Conservation (phyloP, 2,797 vertebrate genomes). For the Sebastolobus alascanus region DNA sequence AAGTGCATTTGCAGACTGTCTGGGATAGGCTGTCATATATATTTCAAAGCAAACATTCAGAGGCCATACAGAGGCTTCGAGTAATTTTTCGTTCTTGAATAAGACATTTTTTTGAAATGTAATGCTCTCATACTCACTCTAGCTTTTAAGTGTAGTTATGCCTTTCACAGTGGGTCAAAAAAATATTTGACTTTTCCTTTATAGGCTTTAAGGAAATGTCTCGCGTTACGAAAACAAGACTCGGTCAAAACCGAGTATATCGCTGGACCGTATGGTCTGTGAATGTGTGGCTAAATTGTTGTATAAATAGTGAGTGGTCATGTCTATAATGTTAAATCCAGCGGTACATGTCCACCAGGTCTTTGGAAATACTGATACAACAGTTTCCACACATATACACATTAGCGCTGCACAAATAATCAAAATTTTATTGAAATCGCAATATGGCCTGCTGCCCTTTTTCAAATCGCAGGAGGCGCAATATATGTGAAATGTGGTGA, state of each 20-base stretch:
- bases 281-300: no score
- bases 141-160: slow-evolving; percentile 2
- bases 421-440: no score
- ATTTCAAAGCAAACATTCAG: slow-evolving; percentile 72
- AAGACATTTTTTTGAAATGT: slow-evolving; percentile 35
- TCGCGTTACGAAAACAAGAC: neutral
- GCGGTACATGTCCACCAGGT: no score
- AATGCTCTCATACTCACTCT: slow-evolving; percentile 20
- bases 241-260: no score
- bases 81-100: slow-evolving; percentile 43
- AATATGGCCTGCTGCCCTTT: no score
- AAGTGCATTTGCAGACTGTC: slow-evolving; percentile 72
- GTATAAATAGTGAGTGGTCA: no score
- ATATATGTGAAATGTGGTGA: no score
- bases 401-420: neutral
- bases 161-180: slow-evolving; percentile 20
- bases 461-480: no score
- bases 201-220: neutral
- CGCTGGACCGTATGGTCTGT: no score
- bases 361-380: neutral
- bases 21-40: slow-evolving; percentile 72
- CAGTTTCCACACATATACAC: no score
- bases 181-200: slow-evolving; percentile 20
- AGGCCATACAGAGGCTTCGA: slow-evolving; percentile 29
- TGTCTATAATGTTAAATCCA: no score